Evolutionary conservation across 2,888 invertebrate species (phyloP).

Genomic region (Schrankia costaestrigalis): DNA sequence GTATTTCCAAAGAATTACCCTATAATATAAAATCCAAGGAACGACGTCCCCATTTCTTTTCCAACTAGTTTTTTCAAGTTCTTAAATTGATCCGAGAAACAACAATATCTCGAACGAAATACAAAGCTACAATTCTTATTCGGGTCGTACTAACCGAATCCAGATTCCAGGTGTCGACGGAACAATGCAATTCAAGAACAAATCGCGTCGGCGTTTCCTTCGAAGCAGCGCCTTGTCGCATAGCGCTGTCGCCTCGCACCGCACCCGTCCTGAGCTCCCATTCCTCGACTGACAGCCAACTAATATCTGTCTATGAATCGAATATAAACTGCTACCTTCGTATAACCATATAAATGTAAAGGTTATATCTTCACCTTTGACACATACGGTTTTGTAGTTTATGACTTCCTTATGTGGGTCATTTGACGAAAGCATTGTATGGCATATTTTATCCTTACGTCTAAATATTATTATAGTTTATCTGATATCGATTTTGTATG

Average conservation of each 20-base stretch:
- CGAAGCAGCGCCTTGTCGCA: slow-evolving; percentile 3
- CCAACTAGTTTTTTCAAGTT: slow-evolving; percentile 10
- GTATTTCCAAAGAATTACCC: not conserved
- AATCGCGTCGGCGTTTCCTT: slow-evolving; percentile 51
- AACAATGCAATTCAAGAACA: slow-evolving; percentile 72
- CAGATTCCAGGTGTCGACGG: slow-evolving; percentile 69
- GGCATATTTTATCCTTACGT: no score
- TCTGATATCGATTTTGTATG: no score
- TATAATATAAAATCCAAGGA: not conserved
- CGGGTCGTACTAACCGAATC: slow-evolving; percentile 59
- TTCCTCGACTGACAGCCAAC: slow-evolving; percentile 28
- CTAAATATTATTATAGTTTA: no score
- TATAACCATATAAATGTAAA: slow-evolving; percentile 3
- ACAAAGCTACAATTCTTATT: slow-evolving; percentile 50
- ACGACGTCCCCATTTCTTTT: slow-evolving; percentile 11
- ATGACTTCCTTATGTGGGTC: not conserved
- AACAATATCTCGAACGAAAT: slow-evolving; percentile 26
- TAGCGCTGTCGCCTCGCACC: not conserved
- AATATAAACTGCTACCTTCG: slow-evolving; percentile 15
- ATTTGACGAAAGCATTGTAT: not conserved
- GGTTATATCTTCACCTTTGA: not conserved
- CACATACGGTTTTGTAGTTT: not conserved
- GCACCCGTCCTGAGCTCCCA: slow-evolving; percentile 13
- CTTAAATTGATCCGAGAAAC: slow-evolving; percentile 30
- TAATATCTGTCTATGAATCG: slow-evolving; percentile 30